phyloP scores from a whole-genome alignment of 2,888 invertebrate species.

The Nephrocerus scutellatus region DNA sequence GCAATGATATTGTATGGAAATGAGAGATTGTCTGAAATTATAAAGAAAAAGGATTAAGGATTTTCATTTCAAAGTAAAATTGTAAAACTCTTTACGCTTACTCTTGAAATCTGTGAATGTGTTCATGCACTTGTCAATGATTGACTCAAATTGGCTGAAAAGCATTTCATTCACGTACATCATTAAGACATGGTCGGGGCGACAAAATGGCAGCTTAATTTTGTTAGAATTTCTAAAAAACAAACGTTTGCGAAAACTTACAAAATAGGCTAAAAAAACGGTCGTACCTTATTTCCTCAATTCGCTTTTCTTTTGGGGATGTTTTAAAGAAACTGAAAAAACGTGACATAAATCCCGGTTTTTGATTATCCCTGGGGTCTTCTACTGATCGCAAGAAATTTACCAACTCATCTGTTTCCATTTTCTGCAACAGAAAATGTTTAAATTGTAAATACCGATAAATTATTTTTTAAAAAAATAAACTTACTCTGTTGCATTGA shows the following conservation, averaged over 20 bases:
- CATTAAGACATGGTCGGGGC: constrained; percentile 40
- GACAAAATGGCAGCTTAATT: constrained; percentile 31
- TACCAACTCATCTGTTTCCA: constrained; percentile 31
- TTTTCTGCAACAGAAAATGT: constrained; percentile 26
- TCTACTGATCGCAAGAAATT: constrained; percentile 24
- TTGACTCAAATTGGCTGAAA: constrained; percentile 32
- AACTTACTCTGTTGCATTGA: constrained; percentile 38
- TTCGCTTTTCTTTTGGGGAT: constrained; percentile 16
- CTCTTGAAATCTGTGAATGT: constrained; percentile 24
- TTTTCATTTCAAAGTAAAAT: neutral
- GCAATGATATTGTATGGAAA: constrained; percentile 34
- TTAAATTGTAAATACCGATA: neutral
- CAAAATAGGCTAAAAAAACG: no score
- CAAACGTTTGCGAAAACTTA: no score
- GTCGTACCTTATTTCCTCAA: constrained; percentile 26
- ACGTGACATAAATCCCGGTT: constrained; percentile 4
- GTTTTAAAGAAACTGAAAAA: constrained; percentile 14
- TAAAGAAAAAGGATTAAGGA: neutral
- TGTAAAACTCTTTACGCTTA: constrained; percentile 15
- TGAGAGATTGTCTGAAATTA: constrained; percentile 26
- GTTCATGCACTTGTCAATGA: constrained; percentile 29
- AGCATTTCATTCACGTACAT: constrained; percentile 38
- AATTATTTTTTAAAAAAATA: constrained; percentile 1
- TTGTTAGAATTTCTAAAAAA: constrained; percentile 31
- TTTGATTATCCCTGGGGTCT: constrained; percentile 5